Evolutionary conservation across 2,888 invertebrate genomes (phyloP).

Genomic region (Notodonta ziczac): DNA sequence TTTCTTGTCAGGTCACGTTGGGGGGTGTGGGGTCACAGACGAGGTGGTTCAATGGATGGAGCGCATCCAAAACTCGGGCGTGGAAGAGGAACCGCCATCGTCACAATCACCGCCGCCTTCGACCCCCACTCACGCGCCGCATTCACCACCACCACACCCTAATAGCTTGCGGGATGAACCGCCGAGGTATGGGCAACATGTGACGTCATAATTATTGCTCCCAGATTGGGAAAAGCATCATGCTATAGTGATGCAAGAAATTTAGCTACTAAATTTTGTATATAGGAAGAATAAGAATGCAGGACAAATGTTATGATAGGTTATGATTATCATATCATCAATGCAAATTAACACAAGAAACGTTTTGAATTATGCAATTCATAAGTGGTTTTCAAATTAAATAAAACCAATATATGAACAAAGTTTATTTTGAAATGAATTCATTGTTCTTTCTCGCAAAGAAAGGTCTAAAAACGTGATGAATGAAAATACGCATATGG

Average conservation of each 20-base stretch:
- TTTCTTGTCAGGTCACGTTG: constrained; percentile 87
- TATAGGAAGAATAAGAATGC: too few relatives aligned
- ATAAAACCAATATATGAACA: too few relatives aligned
- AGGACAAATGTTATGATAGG: too few relatives aligned
- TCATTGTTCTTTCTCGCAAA: too few relatives aligned
- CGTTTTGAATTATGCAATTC: too few relatives aligned
- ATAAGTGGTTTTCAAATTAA: too few relatives aligned
- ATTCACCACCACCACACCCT: constrained; percentile 65
- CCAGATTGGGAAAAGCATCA: too few relatives aligned
- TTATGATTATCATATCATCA: too few relatives aligned
- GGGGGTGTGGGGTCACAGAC: constrained; percentile 95
- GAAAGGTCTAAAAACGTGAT: not conserved
- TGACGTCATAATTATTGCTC: not conserved
- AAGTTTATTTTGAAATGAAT: too few relatives aligned
- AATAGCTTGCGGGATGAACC: constrained; percentile 76
- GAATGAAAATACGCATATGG: not conserved
- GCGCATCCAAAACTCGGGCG: constrained; percentile 91
- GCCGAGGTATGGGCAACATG: constrained; percentile 58
- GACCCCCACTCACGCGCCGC: constrained; percentile 49
- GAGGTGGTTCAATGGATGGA: constrained; percentile 97
- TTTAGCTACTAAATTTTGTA: too few relatives aligned
- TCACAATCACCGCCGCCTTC: constrained; percentile 56
- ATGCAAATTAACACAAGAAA: too few relatives aligned
- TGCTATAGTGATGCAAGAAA: too few relatives aligned
- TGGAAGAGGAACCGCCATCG: constrained; percentile 81